Conservation (phyloP, 2,113 vertebrate species). For the Solea solea region DNA sequence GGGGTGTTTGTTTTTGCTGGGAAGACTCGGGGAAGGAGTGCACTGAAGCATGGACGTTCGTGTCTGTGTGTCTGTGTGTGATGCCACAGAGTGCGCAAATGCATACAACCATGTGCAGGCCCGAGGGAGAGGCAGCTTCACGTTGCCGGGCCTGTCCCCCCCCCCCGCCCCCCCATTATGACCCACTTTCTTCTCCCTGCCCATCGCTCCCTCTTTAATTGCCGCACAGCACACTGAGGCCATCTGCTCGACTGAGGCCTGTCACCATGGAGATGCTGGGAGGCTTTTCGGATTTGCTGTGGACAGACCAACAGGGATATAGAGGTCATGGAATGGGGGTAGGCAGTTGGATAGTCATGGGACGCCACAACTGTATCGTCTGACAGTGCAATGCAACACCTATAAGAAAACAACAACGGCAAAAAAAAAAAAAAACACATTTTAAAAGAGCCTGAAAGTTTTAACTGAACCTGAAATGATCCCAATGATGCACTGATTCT, state of each 20-base stretch:
- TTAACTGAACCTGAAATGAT: too few species aligned
- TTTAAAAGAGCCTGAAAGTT: too few species aligned
- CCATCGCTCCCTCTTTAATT: constrained; percentile 81
- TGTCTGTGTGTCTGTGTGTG: constrained; percentile 23
- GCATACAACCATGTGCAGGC: constrained; percentile 38
- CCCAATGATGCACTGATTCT: too few species aligned
- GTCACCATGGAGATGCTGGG: constrained; percentile 83
- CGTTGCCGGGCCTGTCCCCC: constrained; percentile 57
- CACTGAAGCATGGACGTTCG: constrained; percentile 50
- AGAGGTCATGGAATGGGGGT: constrained; percentile 76
- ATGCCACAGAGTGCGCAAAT: constrained; percentile 2
- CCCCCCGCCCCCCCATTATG: constrained; percentile 61
- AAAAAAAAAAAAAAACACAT: too few species aligned
- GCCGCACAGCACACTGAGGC: constrained; percentile 81
- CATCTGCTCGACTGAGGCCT: constrained; percentile 83
- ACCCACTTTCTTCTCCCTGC: constrained; percentile 73
- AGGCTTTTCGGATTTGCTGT: constrained; percentile 84
- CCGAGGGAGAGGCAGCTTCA: constrained; percentile 54
- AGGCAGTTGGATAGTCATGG: constrained; percentile 54
- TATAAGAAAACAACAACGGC: neutral
- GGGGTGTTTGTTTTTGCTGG: constrained; percentile 69
- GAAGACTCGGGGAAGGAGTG: constrained; percentile 38
- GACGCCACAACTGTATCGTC: constrained; percentile 46
- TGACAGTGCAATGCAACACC: neutral
- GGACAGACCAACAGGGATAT: constrained; percentile 75